Conservation (phyloP, 2,797 vertebrate genomes). For the Botia almorhae region DNA sequence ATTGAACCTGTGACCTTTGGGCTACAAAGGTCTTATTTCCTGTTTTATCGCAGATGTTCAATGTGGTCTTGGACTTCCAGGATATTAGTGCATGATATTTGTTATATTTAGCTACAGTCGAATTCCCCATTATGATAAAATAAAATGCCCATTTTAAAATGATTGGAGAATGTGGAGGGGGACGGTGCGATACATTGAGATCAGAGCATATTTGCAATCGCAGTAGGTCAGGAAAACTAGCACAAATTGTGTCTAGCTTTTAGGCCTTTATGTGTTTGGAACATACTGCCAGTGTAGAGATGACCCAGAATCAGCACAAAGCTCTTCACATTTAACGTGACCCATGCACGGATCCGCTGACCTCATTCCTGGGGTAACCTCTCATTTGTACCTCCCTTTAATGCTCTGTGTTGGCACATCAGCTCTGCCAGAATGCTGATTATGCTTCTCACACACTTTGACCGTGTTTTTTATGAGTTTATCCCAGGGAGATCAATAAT, state of each 20-base stretch:
- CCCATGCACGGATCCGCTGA: constrained; percentile 51
- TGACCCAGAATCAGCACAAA: constrained; percentile 47
- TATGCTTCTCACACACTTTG: neutral
- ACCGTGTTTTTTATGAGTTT: neutral
- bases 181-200: neutral
- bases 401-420: constrained; percentile 50
- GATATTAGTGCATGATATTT: neutral
- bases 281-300: constrained; percentile 30
- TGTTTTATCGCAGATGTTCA: too few relatives aligned
- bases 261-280: constrained; percentile 36
- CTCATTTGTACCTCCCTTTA: constrained; percentile 71
- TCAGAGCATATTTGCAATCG: constrained; percentile 2
- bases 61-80: neutral
- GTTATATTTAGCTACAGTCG: neutral
- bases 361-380: constrained; percentile 63
- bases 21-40: too few relatives aligned
- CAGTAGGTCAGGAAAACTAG: constrained; percentile 31
- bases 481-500: neutral
- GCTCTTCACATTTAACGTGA: constrained; percentile 35
- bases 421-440: constrained; percentile 60
- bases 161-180: neutral
- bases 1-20: too few relatives aligned
- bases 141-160: neutral
- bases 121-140: constrained; percentile 1
- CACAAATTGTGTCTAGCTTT: constrained; percentile 30